These are phyloP conservation scores for Drosophila setifemur DNA, from an alignment of 1,140 invertebrate genomes.

Conservation along the genomic window DNA sequence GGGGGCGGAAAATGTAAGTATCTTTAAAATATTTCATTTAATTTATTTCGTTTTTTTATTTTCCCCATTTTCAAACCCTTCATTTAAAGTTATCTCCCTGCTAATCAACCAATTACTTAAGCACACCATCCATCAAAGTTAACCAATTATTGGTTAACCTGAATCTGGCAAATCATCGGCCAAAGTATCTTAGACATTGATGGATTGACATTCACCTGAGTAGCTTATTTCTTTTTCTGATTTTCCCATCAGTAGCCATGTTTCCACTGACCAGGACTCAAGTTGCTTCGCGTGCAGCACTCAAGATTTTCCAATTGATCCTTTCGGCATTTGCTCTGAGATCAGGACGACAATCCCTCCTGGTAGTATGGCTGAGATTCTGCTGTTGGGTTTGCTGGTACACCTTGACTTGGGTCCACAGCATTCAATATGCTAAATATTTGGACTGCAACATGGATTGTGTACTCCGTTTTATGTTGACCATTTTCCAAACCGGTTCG, in stretches of 20 bases:
- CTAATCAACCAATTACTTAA: too few relatives aligned
- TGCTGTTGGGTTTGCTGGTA: constrained; percentile 44
- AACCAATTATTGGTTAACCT: too few relatives aligned
- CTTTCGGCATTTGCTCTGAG: constrained; percentile 25
- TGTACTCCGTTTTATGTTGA: constrained; percentile 19
- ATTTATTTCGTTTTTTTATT: background rate
- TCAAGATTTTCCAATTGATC: constrained; percentile 11
- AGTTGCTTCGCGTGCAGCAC: constrained; percentile 3
- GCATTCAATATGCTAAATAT: background rate
- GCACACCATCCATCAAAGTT: too few relatives aligned
- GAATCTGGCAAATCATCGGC: too few relatives aligned
- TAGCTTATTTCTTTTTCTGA: too few relatives aligned
- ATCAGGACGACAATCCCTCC: background rate
- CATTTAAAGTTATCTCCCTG: background rate
- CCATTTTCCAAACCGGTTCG: constrained; percentile 3
- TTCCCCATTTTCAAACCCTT: background rate
- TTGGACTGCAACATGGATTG: constrained; percentile 43
- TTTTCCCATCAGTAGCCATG: constrained; percentile 36
- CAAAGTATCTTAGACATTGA: too few relatives aligned
- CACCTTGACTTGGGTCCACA: background rate
- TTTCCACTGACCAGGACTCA: constrained; percentile 16
- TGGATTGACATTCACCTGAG: background rate
- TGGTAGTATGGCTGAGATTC: constrained; percentile 13
- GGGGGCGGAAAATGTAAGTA: constrained; percentile 64
- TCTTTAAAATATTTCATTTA: background rate